Percentiles rank a stretch among this genome's conserved stretches.
Conservation (phyloP, 2,888 invertebrate species). For the Cephalotes varians region DNA sequence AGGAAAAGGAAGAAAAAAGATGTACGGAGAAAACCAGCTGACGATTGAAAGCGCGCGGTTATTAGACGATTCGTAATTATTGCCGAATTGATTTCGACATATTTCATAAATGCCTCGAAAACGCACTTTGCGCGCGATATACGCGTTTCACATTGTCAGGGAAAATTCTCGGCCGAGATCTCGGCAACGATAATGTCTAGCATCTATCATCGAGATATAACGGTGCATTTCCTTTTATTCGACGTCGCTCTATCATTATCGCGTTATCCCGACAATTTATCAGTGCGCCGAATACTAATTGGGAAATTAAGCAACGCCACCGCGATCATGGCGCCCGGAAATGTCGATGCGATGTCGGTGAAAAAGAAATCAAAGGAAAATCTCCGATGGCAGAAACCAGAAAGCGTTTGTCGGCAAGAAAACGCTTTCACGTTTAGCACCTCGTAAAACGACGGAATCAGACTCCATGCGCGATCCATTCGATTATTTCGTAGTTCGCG, state of each 20-base stretch:
- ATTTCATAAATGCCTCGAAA: conserved; percentile 48
- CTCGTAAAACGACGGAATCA: conserved; percentile 52
- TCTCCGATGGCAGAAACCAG: conserved; percentile 8
- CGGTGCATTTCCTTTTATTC: conserved; percentile 59
- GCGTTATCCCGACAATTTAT: conserved; percentile 70
- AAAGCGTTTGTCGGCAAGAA: conserved; percentile 13
- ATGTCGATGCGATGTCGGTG: neutral
- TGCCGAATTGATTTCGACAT: conserved; percentile 49
- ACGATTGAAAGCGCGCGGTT: neutral
- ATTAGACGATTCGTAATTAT: conserved; percentile 45
- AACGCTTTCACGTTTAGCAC: conserved; percentile 48
- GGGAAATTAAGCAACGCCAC: conserved; percentile 54
- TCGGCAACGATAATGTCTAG: conserved; percentile 28
- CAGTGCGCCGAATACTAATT: conserved; percentile 58
- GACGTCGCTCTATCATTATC: conserved; percentile 66
- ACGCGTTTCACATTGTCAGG: conserved; percentile 50
- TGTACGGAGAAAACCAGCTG: conserved; percentile 3
- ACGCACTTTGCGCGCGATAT: conserved; percentile 35
- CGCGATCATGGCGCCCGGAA: neutral
- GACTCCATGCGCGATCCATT: conserved; percentile 14
- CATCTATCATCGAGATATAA: conserved; percentile 64
- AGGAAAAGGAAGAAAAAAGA: neutral
- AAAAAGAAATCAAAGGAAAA: conserved; percentile 22
- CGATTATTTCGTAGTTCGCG: conserved; percentile 26
- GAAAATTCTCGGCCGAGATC: conserved; percentile 43